Conservation (phyloP, 1,140 invertebrate species). For the Penaeus indicus region DNA sequence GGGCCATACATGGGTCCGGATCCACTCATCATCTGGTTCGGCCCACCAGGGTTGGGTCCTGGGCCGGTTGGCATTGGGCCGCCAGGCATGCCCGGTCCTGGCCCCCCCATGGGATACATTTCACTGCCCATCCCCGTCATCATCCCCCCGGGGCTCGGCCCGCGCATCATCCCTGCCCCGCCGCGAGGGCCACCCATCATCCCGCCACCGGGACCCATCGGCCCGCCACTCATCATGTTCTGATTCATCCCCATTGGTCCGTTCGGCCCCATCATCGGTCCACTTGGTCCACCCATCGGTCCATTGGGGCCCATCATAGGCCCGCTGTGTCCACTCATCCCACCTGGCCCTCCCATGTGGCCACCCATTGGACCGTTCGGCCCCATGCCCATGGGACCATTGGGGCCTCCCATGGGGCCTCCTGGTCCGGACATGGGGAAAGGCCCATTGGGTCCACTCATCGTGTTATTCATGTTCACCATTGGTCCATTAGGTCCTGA, state of each 20-base stretch:
- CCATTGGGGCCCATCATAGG: conserved; percentile 67
- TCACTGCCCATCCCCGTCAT: conserved; percentile 70
- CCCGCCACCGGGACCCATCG: conserved; percentile 68
- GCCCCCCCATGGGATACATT: conserved; percentile 66
- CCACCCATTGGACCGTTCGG: conserved; percentile 66
- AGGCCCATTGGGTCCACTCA: conserved; percentile 67
- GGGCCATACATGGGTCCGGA: conserved; percentile 67
- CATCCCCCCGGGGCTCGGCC: conserved; percentile 66
- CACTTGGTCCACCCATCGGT: conserved; percentile 68
- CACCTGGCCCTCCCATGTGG: conserved; percentile 66
- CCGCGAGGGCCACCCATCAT: conserved; percentile 67
- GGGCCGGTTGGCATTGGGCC: conserved; percentile 65
- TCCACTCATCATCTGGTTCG: conserved; percentile 70
- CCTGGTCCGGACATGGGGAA: conserved; percentile 67
- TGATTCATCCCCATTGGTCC: conserved; percentile 69
- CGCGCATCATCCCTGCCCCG: conserved; percentile 67
- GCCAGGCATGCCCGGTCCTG: conserved; percentile 68
- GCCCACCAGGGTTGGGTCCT: conserved; percentile 66
- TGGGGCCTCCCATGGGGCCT: conserved; percentile 53
- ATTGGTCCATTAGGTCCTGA: conserved; percentile 69
- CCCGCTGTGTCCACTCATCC: conserved; percentile 66
- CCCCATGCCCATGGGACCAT: conserved; percentile 66
- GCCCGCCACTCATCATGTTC: conserved; percentile 56
- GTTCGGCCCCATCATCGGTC: conserved; percentile 69
- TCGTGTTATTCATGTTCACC: conserved; percentile 65